phyloP scores from a whole-genome alignment of 2,888 invertebrate genomes.

The Morpho achilles region DNA sequence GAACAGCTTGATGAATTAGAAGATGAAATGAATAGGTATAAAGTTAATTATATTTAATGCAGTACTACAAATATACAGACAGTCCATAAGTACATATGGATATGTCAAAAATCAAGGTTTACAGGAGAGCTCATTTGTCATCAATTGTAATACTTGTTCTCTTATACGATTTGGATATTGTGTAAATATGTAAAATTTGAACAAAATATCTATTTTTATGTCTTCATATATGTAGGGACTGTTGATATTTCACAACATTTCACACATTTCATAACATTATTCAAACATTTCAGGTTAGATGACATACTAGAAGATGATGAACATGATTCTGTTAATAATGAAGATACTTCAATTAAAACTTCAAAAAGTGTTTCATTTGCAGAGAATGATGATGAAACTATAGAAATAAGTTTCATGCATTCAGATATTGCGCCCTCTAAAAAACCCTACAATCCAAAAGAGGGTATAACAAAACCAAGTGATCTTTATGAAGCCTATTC shows the following conservation, averaged over 20 bases:
- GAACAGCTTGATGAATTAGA: constrained; percentile 73
- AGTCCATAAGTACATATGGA: too few species aligned
- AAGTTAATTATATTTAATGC: background rate
- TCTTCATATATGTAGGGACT: too few species aligned
- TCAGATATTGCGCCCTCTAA: constrained; percentile 41
- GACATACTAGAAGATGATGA: constrained; percentile 45
- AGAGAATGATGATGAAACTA: constrained; percentile 56
- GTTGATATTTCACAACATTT: too few species aligned
- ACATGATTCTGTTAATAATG: background rate
- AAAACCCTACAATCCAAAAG: constrained; percentile 42
- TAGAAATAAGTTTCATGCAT: constrained; percentile 60
- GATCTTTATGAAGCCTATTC: constrained; percentile 60
- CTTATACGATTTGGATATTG: too few species aligned
- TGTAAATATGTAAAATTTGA: too few species aligned
- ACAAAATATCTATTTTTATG: too few species aligned
- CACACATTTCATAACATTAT: background rate
- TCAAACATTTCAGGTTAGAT: constrained; percentile 44
- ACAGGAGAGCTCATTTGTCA: too few species aligned
- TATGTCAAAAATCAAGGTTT: too few species aligned
- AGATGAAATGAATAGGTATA: constrained; percentile 78
- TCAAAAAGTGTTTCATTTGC: constrained; percentile 58
- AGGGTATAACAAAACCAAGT: constrained; percentile 62
- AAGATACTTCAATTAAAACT: background rate
- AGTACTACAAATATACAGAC: background rate
- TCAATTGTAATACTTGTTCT: too few species aligned